phyloP scores from a whole-genome alignment of 2,113 vertebrate species.

The Pelmatolapia mariae region DNA sequence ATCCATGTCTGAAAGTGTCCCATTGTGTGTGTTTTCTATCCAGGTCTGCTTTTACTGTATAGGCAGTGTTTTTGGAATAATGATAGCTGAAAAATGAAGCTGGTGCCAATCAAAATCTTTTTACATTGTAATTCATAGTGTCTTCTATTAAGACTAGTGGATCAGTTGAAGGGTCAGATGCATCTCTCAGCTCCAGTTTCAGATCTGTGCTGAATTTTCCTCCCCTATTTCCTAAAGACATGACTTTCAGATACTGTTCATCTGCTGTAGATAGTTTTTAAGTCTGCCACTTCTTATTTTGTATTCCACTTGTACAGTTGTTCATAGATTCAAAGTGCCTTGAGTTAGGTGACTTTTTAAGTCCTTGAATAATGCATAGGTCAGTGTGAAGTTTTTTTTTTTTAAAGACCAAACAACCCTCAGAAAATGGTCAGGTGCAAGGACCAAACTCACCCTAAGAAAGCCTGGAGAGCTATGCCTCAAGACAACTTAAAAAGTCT shows the following conservation, averaged over 20 bases:
- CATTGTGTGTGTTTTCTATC: background rate
- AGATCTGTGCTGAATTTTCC: background rate
- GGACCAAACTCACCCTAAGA: background rate
- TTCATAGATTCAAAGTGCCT: background rate
- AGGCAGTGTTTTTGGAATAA: background rate
- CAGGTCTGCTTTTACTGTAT: fast-evolving
- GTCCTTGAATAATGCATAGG: background rate
- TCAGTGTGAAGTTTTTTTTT: background rate
- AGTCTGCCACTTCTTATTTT: background rate
- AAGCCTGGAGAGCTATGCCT: background rate
- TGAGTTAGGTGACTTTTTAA: background rate
- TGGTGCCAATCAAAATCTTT: background rate
- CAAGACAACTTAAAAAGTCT: background rate
- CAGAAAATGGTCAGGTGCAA: background rate
- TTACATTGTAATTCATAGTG: background rate
- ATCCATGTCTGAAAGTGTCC: background rate
- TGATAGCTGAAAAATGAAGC: background rate
- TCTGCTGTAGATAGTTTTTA: background rate
- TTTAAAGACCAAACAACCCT: background rate
- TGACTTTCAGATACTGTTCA: background rate
- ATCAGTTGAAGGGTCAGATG: background rate
- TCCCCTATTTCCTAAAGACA: background rate
- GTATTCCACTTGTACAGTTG: background rate
- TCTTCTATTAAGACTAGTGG: background rate
- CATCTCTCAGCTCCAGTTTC: background rate